These are phyloP conservation scores for Trinorchestia longiramus DNA, from an alignment of 1,140 invertebrate genomes.

Conservation along the genomic window DNA sequence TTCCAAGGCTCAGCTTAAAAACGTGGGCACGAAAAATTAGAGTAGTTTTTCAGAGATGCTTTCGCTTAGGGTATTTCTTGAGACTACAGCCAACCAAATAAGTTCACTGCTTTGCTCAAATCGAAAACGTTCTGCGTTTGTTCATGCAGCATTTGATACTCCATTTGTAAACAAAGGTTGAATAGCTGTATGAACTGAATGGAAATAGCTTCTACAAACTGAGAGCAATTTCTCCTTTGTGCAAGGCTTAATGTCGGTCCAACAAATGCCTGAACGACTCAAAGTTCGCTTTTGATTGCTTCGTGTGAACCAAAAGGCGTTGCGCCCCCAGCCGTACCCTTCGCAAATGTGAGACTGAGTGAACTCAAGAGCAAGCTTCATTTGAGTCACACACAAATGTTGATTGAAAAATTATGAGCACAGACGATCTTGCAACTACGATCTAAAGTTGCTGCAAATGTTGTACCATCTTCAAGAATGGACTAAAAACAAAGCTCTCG, in stretches of 20 bases:
- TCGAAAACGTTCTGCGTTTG: neutral
- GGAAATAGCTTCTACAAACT: neutral
- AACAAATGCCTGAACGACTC: neutral
- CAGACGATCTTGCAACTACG: neutral
- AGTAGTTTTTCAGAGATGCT: slow-evolving; percentile 27
- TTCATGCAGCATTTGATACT: neutral
- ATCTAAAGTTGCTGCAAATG: neutral
- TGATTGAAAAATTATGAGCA: neutral
- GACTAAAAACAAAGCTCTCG: neutral
- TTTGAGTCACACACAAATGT: neutral
- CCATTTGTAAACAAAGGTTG: neutral
- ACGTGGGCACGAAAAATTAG: slow-evolving; percentile 20
- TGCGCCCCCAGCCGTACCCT: neutral
- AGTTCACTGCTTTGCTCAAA: slow-evolving; percentile 28
- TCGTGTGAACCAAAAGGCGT: neutral
- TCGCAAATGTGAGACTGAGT: neutral
- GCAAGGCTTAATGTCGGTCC: neutral
- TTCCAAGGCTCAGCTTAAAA: neutral
- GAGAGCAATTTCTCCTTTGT: neutral
- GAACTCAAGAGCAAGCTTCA: neutral
- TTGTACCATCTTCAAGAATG: neutral
- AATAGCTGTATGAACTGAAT: neutral
- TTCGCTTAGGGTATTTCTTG: neutral
- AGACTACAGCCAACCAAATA: neutral
- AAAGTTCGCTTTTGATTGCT: neutral